These are phyloP conservation scores for Laticauda colubrina DNA, from an alignment of 2,113 vertebrate species.

Conservation along the genomic window DNA sequence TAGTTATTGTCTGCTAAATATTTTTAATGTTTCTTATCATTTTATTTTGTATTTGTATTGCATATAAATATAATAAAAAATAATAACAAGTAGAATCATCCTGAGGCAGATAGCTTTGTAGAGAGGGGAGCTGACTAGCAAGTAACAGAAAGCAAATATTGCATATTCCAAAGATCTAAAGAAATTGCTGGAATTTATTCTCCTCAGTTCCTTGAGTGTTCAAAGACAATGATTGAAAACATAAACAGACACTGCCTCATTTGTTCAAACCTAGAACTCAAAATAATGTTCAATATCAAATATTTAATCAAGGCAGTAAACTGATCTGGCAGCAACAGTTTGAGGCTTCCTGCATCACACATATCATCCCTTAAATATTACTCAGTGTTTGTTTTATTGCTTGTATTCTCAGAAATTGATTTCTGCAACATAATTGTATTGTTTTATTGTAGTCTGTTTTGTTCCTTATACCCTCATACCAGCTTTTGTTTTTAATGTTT, in stretches of 20 bases:
- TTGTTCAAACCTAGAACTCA: not conserved
- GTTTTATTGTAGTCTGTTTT: not conserved
- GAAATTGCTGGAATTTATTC: not conserved
- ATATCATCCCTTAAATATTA: not conserved
- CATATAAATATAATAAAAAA: not conserved
- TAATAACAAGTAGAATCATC: not conserved
- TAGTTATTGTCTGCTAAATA: not conserved
- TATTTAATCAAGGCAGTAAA: not conserved
- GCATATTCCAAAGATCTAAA: not conserved
- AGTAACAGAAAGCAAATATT: not conserved
- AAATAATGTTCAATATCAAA: not conserved
- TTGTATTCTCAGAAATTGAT: not conserved
- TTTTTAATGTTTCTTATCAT: not conserved
- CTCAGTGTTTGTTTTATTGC: no score
- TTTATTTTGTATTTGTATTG: not conserved
- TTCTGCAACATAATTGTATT: not conserved
- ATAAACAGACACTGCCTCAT: not conserved
- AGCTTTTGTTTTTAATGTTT: not conserved
- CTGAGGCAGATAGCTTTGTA: not conserved
- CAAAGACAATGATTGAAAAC: not conserved
- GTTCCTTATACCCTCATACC: not conserved
- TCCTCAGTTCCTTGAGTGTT: not conserved
- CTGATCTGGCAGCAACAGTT: not conserved
- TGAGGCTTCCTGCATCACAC: not conserved
- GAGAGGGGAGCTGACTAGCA: not conserved